A percentile compares a stretch with the other conserved stretches of the same genome.
These are phyloP conservation scores for Hypomesus transpacificus DNA, from an alignment of 2,113 vertebrate species.

Conservation along the genomic window DNA sequence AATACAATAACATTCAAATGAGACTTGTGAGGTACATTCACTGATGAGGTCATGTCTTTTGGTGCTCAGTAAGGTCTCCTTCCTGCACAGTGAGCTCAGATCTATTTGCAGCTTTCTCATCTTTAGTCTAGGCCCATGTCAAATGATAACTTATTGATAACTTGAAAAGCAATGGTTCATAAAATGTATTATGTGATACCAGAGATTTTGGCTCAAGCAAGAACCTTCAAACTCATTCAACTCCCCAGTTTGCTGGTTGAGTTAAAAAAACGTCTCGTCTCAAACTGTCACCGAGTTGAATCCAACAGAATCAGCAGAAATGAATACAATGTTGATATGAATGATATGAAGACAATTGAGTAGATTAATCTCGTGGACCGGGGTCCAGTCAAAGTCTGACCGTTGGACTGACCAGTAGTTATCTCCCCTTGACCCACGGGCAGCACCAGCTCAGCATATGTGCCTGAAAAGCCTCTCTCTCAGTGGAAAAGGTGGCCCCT, in stretches of 20 bases:
- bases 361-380: slow-evolving; percentile 51
- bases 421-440: slow-evolving; percentile 70
- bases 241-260: slow-evolving; percentile 43
- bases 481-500: slow-evolving; percentile 47
- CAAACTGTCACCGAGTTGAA: slow-evolving; percentile 48
- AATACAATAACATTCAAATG: background rate
- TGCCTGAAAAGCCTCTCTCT: slow-evolving; percentile 63
- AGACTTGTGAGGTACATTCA: background rate
- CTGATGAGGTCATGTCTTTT: background rate
- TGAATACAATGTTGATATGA: slow-evolving; percentile 43
- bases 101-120: slow-evolving; percentile 1
- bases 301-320: background rate
- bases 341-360: slow-evolving; percentile 19
- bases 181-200: no score
- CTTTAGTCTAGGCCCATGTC: background rate
- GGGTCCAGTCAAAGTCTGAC: slow-evolving; percentile 46
- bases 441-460: slow-evolving; percentile 68
- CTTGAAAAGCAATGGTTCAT: background rate
- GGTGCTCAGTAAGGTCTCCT: background rate
- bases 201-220: no score
- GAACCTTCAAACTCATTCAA: background rate
- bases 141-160: background rate
- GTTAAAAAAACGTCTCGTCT: slow-evolving; percentile 29
- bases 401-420: slow-evolving; percentile 44
- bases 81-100: background rate